Evolutionary conservation across 1,140 invertebrate species (phyloP), one percentile per base, ranked within the genome.

Genomic region (Harpegnathos saltator): DNA sequence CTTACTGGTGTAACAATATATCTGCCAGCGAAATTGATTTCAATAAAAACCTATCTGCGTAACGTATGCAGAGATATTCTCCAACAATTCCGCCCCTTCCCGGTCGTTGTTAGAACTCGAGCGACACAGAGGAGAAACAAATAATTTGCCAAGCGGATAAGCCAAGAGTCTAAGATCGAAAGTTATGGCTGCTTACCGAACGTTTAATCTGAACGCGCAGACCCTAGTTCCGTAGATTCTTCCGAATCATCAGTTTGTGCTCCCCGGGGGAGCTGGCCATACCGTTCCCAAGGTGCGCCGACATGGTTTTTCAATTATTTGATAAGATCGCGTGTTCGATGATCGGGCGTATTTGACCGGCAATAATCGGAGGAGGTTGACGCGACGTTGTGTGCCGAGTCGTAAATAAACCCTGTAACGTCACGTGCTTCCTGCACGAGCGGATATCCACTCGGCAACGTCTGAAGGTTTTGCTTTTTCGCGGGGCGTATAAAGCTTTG

Each of bases 311-410:
- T 29, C 52, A 71, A 71, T 80, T 71, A 80, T 59, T 71, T 71
- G 75, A 80, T 69, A 78, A 80, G 54, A 80, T 71, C 65, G 33
- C 33, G 14, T 69, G 75, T 78, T 78, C 33, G n/a, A 80, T 80
- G 24, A 71, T 58, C 50, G 15, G 29, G 15, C 11, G 17, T 68
- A 71, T 44, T 73, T 73, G 54, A 73, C 66, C 66, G 24, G 48
- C 48, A 69, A 69, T 69, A 29, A 69, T 17, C 9, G 17, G 22
- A 44, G 38, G 33, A 56, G 75, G 48, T 80, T 68, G 48, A 9
- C 52, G 44, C 69, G 12, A 14, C 63, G 29, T 68, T 78, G 17
- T 63, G 52, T 69, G 38, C 7, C 75, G 52, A 80, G 17, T 71
- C 17, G 75, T 71, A 80, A 80, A 71, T 58, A 80, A 59, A 71